Evolutionary conservation across 2,113 vertebrate species (phyloP), one percentile per base, ranked within the genome.

Genomic region (Sterrhoptilus dennistouni): DNA sequence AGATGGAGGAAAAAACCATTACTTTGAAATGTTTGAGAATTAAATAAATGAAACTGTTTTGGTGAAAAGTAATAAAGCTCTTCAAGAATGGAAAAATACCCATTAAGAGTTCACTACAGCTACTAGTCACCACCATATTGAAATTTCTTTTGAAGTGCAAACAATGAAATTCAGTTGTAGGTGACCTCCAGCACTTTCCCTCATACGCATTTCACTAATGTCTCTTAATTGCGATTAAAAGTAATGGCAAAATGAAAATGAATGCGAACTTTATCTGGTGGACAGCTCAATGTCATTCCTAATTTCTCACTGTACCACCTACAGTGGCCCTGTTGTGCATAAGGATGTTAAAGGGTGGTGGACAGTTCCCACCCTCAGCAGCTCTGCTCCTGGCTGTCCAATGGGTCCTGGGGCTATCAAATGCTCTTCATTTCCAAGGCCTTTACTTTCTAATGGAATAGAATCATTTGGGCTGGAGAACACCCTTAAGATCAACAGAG

Each of bases 1-100:
- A 16, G 49, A 5, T 53, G 22, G 94, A 95, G 27, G 71, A 80
- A 80, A 93, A 97, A 95, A 54, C 36, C 23, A 93, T 85, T 78
- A 65, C 52, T 92, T 93, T 88, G 82, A 77, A 68, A 66, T 45
- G 29, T 94, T 87, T 78, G 59, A 95, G 90, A 92, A 71, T 40
- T 70, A 93, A 96, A 96, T 89, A 49, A 80, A 16, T 57, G 57
- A 92, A 92, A 96, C 79, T 91, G 28, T 2, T 69, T 88, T 69
- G 8, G 59, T 95, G 79, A 56, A 44, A 89, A 83, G 61, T 74
- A 93, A 91, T 93, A 90, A 90, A 89, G 72, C 38, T 79, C 36
- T 88, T 87, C 56, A 87, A 90, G 59, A 96, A 87, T 76, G n/a
- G 56, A 24, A 93, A 96, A 94, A 95, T 14, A 59, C 24, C 25